Conservation (phyloP, 2,888 invertebrate species). For the Colostygia pectinataria region DNA sequence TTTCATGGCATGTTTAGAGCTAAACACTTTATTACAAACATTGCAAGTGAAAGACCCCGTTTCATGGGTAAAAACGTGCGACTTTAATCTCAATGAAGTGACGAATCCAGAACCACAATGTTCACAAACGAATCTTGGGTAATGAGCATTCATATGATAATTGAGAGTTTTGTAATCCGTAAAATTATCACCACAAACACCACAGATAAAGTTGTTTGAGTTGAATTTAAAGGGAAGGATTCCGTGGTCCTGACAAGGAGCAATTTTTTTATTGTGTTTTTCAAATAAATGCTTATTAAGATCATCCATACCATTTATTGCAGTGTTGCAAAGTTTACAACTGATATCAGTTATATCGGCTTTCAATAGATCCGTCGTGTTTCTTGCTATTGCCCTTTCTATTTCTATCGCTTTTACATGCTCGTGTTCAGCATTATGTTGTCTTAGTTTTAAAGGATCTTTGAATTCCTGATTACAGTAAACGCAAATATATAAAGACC, state of each 20-base stretch:
- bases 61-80: slow-evolving; percentile 12
- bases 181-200: slow-evolving; percentile 13
- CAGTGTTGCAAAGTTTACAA: slow-evolving; percentile 16
- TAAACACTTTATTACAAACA: slow-evolving; percentile 76
- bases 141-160: slow-evolving; percentile 58
- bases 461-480: slow-evolving; percentile 45
- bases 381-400: background rate
- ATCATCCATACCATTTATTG: slow-evolving; percentile 1
- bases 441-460: slow-evolving; percentile 14
- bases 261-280: slow-evolving; percentile 16
- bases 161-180: slow-evolving; percentile 19
- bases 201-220: slow-evolving; percentile 6
- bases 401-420: slow-evolving; percentile 2
- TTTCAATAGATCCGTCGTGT: slow-evolving; percentile 8
- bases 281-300: slow-evolving; percentile 15
- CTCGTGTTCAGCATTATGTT: slow-evolving; percentile 3
- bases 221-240: slow-evolving; percentile 15
- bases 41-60: slow-evolving; percentile 64
- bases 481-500: slow-evolving; percentile 34
- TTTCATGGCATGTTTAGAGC: slow-evolving; percentile 68
- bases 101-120: slow-evolving; percentile 39
- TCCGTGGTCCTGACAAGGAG: background rate
- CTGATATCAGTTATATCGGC: slow-evolving; percentile 21
- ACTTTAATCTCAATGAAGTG: slow-evolving; percentile 24
- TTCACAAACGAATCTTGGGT: slow-evolving; percentile 52